phyloP scores from a whole-genome alignment of 2,797 vertebrate species.

The Sebastes dallii region DNA sequence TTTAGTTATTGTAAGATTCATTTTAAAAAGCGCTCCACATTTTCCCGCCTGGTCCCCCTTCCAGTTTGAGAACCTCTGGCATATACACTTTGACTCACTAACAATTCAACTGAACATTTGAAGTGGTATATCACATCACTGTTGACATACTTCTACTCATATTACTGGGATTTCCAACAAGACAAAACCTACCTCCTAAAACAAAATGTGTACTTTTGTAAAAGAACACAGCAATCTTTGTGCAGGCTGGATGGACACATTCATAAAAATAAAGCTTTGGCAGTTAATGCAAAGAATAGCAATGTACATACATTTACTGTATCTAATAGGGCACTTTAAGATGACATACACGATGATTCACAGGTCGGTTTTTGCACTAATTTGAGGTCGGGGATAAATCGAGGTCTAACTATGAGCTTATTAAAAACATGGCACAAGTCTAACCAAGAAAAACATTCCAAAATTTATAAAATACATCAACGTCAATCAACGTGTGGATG shows the following conservation, averaged over 20 bases:
- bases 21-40: neutral
- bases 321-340: constrained; percentile 48
- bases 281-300: constrained; percentile 52
- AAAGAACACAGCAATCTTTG: neutral
- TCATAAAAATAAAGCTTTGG: constrained; percentile 62
- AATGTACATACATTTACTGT: constrained; percentile 11
- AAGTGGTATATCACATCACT: neutral
- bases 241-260: constrained; percentile 41
- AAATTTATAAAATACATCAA: constrained; percentile 74
- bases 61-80: constrained; percentile 12
- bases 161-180: neutral
- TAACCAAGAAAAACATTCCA: constrained; percentile 62
- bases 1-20: neutral
- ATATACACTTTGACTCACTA: neutral
- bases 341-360: constrained; percentile 15
- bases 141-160: neutral
- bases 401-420: constrained; percentile 38
- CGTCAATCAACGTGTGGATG: constrained; percentile 52
- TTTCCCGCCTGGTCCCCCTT: neutral
- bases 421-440: constrained; percentile 61
- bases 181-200: neutral
- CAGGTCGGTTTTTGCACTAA: constrained; percentile 16
- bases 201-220: neutral
- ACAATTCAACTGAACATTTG: neutral
- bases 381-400: constrained; percentile 11